A percentile compares a stretch with the other conserved stretches of the same genome.
phyloP scores from a whole-genome alignment of 1,140 invertebrate species.

The Ephestia elutella region DNA sequence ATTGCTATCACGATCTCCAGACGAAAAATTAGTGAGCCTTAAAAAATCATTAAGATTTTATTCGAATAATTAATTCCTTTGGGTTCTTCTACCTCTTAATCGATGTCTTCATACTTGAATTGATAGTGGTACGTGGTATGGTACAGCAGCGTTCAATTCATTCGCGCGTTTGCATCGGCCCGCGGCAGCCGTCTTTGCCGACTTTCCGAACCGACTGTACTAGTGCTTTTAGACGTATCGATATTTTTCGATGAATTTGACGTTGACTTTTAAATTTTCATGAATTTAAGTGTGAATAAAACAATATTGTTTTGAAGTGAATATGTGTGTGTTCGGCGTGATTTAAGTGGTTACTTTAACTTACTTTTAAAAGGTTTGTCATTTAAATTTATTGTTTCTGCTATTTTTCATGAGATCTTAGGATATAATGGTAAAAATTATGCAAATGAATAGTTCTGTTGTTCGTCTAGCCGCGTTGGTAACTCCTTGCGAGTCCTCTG shows the following conservation, averaged over 20 bases:
- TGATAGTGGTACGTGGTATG: conserved; percentile 1
- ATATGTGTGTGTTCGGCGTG: conserved; percentile 16
- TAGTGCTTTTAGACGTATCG: conserved; percentile 33
- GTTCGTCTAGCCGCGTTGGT: neutral
- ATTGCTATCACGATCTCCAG: conserved; percentile 8
- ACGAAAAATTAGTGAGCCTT: neutral
- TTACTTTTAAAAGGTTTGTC: conserved; percentile 1
- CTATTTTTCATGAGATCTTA: conserved; percentile 9
- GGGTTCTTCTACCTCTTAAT: conserved; percentile 6
- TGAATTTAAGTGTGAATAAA: conserved; percentile 24
- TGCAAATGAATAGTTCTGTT: neutral
- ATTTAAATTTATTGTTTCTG: too few species aligned
- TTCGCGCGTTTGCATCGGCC: conserved; percentile 52
- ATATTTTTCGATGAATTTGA: conserved; percentile 31
- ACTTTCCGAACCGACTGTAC: conserved; percentile 14
- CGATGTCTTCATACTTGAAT: conserved; percentile 18
- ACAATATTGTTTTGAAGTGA: conserved; percentile 12
- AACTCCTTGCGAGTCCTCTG: neutral
- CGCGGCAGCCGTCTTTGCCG: conserved; percentile 39
- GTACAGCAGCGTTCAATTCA: conserved; percentile 28
- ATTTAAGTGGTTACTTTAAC: neutral
- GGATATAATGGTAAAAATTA: neutral
- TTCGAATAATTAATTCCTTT: conserved; percentile 1
- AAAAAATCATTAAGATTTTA: neutral
- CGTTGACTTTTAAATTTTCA: conserved; percentile 19